Conservation (phyloP, 2,113 vertebrate species). For the Vombatus ursinus region DNA sequence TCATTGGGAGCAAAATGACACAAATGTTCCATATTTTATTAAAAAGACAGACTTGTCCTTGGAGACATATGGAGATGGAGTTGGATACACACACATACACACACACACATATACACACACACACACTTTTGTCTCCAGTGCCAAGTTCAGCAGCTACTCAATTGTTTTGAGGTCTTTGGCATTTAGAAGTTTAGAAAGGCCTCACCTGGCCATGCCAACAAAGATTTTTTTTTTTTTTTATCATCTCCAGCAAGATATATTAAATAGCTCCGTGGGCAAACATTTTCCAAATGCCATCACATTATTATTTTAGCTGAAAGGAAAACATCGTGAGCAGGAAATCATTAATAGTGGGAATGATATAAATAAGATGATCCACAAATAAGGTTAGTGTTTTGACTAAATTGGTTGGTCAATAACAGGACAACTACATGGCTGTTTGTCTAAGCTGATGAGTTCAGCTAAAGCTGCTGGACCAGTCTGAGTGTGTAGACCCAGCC, state of each 20-base stretch:
- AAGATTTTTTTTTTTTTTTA: constrained; percentile 24
- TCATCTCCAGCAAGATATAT: constrained; percentile 30
- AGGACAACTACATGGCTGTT: neutral
- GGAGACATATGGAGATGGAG: neutral
- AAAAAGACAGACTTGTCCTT: neutral
- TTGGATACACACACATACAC: neutral
- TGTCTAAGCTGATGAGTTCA: constrained; percentile 27
- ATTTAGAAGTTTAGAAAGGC: neutral
- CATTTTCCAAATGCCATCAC: neutral
- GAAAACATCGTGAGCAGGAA: neutral
- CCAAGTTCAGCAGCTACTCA: constrained; percentile 4
- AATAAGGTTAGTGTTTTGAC: neutral
- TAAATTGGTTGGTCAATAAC: neutral
- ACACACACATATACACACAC: neutral
- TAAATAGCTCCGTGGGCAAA: constrained; percentile 11
- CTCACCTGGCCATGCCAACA: neutral
- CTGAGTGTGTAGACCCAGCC: neutral
- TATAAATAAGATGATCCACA: neutral
- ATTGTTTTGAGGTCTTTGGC: constrained; percentile 9
- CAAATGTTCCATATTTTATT: neutral
- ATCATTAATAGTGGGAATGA: constrained; percentile 23
- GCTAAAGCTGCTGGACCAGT: neutral
- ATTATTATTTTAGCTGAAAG: constrained; percentile 7
- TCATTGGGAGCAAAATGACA: constrained; percentile 6
- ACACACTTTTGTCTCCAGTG: neutral